Evolutionary conservation across 2,797 vertebrate genomes (phyloP), one percentile per base, ranked within the genome.

Genomic region (Muraenolepis orangiensis): DNA sequence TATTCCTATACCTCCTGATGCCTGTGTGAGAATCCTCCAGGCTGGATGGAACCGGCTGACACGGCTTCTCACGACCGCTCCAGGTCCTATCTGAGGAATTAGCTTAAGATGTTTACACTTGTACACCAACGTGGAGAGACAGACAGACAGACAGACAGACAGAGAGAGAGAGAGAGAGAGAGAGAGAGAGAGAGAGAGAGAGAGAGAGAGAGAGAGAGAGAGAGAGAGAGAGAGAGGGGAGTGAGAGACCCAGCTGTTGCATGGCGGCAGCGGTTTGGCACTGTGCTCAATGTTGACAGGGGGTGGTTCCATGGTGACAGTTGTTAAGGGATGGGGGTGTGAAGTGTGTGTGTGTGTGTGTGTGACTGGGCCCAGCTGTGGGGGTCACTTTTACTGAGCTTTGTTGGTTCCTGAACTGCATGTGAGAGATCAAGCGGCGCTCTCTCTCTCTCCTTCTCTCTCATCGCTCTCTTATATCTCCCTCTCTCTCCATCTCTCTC

Each of bases 201-300:
- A 34, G 2, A 42, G 32, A 34, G 32, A 34, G 32, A 34, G 32
- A 34, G 32, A 4, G 36, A 38, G 36, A 51, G 46, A 51, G 46
- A 51, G 46, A 57, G 46, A n/a, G 20, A 23, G 18, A 57, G 42
- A 16, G 16, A 46, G 46, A n/a, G 20, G 8, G 10, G 26, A 5
- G 23, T 0, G 64, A 29, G 26, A 28, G 64, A 29, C 13, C 64
- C 64, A 86, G 86, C 82, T 87, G 83, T 78, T 75, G 46, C 46
- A n/a, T 57, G 20, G 46, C 46, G 76, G 83, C 75, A 68, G 75
- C 28, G 36, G 72, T 51, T 66, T 16, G 72, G 38, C 40, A 29
- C 74, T 75, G n/a, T 34, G 42, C 23, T n/a, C 6, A 57, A 46
- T 73, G 81, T 81, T 20, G 66, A 85, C 76, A 78, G 66, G 66